Percentiles rank a stretch among this genome's conserved stretches.
phyloP scores from a whole-genome alignment of 2,113 vertebrate species.

The Platysternon megacephalum region DNA sequence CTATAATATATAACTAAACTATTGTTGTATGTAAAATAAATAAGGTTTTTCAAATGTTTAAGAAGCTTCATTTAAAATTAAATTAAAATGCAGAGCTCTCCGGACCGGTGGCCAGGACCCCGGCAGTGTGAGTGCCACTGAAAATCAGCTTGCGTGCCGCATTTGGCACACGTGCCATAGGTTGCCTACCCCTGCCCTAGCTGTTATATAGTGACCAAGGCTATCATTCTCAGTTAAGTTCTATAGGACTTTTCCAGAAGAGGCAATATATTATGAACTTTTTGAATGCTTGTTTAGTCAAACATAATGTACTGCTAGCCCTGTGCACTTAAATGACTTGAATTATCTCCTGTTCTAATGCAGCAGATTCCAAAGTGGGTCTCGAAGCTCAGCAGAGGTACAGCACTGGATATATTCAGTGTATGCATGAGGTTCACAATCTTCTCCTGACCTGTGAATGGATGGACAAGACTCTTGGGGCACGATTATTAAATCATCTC shows the following conservation, averaged over 20 bases:
- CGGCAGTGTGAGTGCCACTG: no score
- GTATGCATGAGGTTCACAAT: conserved; percentile 92
- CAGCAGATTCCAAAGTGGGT: conserved; percentile 79
- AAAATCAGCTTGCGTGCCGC: no score
- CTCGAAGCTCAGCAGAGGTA: conserved; percentile 88
- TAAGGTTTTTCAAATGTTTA: no score
- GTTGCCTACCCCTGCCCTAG: no score
- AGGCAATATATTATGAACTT: background rate
- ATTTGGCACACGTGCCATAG: no score
- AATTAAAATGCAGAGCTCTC: no score
- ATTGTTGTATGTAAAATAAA: no score
- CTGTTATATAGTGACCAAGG: background rate
- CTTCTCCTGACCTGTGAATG: conserved; percentile 91
- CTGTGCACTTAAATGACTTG: accelerated
- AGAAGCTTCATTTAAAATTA: no score
- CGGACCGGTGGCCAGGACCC: no score
- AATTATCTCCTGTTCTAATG: background rate
- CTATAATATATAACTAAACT: no score
- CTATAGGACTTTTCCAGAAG: background rate
- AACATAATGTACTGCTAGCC: accelerated
- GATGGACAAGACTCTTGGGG: conserved; percentile 91
- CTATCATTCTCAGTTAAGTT: background rate
- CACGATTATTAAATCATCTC: conserved; percentile 87
- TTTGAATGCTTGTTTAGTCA: background rate
- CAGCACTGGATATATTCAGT: conserved; percentile 92